A percentile compares a stretch with the other conserved stretches of the same genome.
Conservation (phyloP, 2,888 invertebrate genomes). For the Gymnoscelis rufifasciata region DNA sequence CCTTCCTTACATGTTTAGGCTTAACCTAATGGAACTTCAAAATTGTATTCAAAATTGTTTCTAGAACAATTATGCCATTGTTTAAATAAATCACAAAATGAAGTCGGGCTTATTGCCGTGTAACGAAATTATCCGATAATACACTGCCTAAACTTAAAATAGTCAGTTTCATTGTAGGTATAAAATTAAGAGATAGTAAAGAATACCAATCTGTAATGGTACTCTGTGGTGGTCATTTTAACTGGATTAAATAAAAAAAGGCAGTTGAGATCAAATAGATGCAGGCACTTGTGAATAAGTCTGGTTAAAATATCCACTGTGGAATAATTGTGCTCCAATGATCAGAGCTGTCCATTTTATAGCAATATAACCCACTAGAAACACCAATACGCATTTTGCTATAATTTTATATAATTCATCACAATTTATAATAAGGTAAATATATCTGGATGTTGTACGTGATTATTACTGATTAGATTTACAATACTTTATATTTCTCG, state of each 20-base stretch:
- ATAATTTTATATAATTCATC: conserved; percentile 25
- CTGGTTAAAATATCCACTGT: not conserved
- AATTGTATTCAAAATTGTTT: conserved; percentile 2
- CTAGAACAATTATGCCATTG: not conserved
- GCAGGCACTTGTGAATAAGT: too few relatives aligned
- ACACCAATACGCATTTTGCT: conserved; percentile 24
- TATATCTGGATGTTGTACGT: conserved; percentile 26
- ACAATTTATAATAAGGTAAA: conserved; percentile 22
- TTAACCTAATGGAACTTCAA: conserved; percentile 1
- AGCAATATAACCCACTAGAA: conserved; percentile 34
- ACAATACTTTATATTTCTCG: conserved; percentile 27
- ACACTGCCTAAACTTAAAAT: not conserved
- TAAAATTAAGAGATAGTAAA: too few relatives aligned
- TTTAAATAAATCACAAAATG: not conserved
- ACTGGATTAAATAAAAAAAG: not conserved
- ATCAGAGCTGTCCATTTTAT: conserved; percentile 52
- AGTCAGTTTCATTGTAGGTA: too few relatives aligned
- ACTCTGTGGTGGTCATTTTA: not conserved
- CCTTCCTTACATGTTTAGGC: conserved; percentile 1
- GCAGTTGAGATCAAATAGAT: too few relatives aligned
- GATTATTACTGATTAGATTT: conserved; percentile 20
- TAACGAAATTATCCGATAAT: not conserved
- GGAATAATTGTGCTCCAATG: conserved; percentile 16
- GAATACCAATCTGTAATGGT: not conserved
- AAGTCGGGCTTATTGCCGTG: not conserved